Evolutionary conservation across 2,113 vertebrate genomes (phyloP), one percentile per base, ranked within the genome.

Genomic region (Caranx melampygus): DNA sequence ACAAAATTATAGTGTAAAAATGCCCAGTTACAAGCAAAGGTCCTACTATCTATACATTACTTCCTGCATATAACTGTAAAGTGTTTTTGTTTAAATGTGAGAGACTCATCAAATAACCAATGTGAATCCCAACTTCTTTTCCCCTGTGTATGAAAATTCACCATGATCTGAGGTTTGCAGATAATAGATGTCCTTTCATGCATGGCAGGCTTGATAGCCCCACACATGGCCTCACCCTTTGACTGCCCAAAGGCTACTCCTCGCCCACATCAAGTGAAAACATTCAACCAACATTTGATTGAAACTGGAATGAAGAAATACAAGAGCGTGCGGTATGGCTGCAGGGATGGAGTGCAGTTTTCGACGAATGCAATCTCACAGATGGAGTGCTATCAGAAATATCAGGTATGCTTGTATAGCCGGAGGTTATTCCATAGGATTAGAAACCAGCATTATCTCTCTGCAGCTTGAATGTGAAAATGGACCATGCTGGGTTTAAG

Each of bases 301-400:
- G 89, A 92, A 93, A 92, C 51, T 80, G 88, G 90, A 91, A 92
- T 85, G 88, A 87, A 84, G 82, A 91, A 89, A 94, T 92, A 92
- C 86, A 86, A 76, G 87, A 87, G 78, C 84, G 60, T 86, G 84
- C 83, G 86, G 84, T 87, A 84, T 90, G 58, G 88, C 92, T 92
- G 42, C 75, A 21, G 91, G 90, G 86, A 85, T 26, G 59, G 80
- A 87, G 80, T 37, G 78, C 85, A 79, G 90, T 69, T 88, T 88
- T 71, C 11, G 74, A 89, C 89, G 60, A 86, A 89, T 87, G 61
- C 87, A 89, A 94, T 94, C 93, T 88, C 81, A 31, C 65, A 69
- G 83, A 81, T 67, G 0, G 51, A 78, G 77, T 55, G 42, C 34
- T 92, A 92, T 92, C 89, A 75, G 84, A 88, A 91, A 85, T 87